These are phyloP conservation scores for Ceryle rudis DNA, from an alignment of 2,797 vertebrate species.

Conservation along the genomic window DNA sequence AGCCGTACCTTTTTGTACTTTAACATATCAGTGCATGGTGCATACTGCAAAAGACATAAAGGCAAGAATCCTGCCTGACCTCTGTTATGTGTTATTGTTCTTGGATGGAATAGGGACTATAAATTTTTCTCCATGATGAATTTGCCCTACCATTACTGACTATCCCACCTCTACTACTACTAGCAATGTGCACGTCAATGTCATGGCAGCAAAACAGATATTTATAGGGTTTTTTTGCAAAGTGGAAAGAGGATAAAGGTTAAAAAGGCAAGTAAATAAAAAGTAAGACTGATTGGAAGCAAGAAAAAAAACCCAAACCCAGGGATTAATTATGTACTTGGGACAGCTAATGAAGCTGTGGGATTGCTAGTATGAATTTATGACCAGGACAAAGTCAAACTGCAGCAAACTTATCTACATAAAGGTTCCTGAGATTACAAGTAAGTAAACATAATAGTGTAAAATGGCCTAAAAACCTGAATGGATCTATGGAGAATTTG, in stretches of 20 bases:
- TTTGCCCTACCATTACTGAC: not conserved
- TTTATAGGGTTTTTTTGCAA: not conserved
- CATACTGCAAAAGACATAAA: not conserved
- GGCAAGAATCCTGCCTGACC: not conserved
- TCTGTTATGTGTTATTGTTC: not conserved
- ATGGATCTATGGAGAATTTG: not conserved
- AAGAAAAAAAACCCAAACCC: not conserved
- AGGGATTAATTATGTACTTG: not conserved
- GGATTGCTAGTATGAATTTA: not conserved
- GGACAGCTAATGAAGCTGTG: not conserved
- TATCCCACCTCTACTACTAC: not conserved
- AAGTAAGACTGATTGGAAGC: not conserved
- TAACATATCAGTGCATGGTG: not conserved
- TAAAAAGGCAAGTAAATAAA: not conserved
- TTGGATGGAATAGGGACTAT: not conserved
- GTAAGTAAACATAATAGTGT: not conserved
- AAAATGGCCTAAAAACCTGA: not conserved
- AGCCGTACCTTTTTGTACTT: not conserved
- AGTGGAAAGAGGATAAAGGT: not conserved
- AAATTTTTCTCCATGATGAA: not conserved
- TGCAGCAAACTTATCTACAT: not conserved
- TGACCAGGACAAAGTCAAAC: not conserved
- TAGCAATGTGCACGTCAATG: not conserved
- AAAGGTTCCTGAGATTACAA: not conserved
- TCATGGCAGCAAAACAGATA: not conserved